These are phyloP conservation scores for Adoxophyes honmai DNA, from an alignment of 1,140 invertebrate genomes.

Conservation along the genomic window DNA sequence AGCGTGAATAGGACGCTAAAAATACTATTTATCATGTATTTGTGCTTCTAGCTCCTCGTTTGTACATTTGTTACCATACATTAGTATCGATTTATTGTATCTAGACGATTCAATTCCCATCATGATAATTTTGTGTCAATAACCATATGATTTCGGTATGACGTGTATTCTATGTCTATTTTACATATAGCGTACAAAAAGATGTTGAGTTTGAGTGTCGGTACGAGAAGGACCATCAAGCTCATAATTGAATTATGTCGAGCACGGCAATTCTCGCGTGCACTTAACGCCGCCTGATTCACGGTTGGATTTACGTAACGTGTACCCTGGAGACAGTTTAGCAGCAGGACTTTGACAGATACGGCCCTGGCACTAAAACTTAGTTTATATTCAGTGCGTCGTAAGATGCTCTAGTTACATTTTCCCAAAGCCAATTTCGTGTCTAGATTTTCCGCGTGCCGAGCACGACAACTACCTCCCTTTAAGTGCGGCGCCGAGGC, in stretches of 20 bases:
- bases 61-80: constrained; percentile 5
- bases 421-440: background rate
- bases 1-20: constrained; percentile 7
- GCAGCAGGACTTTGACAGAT: constrained; percentile 22
- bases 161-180: too few relatives aligned
- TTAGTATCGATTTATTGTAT: background rate
- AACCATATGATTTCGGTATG: too few relatives aligned
- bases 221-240: constrained; percentile 33
- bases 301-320: constrained; percentile 52
- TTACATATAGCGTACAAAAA: too few relatives aligned
- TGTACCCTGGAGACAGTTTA: constrained; percentile 50
- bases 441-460: background rate
- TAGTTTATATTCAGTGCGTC: background rate
- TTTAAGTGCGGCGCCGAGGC: constrained; percentile 4
- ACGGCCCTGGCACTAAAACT: constrained; percentile 35
- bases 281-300: constrained; percentile 63
- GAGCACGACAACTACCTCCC: background rate
- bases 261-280: constrained; percentile 64
- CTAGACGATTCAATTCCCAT: too few relatives aligned
- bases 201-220: background rate
- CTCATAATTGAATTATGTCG: constrained; percentile 71
- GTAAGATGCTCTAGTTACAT: background rate
- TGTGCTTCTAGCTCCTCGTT: background rate
- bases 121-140: too few relatives aligned
- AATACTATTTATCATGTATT: constrained; percentile 2